Conservation (phyloP, 2,797 vertebrate species). For the Cuculus canorus region DNA sequence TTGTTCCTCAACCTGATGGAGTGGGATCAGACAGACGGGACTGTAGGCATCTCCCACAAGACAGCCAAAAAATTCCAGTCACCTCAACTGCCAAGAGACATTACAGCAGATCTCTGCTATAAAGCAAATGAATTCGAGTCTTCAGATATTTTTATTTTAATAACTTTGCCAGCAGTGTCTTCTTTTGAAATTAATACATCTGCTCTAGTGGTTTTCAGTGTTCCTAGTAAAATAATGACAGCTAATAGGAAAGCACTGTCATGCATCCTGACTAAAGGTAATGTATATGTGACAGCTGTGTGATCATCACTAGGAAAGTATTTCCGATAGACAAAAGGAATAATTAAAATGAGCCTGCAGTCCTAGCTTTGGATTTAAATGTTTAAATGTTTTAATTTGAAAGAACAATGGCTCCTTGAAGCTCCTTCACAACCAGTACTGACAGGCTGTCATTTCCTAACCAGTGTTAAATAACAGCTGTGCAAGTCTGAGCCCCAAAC, state of each 20-base stretch:
- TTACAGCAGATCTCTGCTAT: background rate
- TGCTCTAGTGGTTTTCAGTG: conserved; percentile 45
- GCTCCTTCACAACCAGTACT: conserved; percentile 48
- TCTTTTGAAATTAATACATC: conserved; percentile 64
- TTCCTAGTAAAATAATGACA: conserved; percentile 58
- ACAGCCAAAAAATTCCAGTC: background rate
- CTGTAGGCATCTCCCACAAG: background rate
- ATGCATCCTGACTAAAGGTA: conserved; percentile 58
- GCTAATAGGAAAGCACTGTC: conserved; percentile 69
- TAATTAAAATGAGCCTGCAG: conserved; percentile 74
- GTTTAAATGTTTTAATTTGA: conserved; percentile 81
- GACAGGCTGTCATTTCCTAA: conserved; percentile 75
- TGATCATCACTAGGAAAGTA: conserved; percentile 61
- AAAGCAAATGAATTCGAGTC: conserved; percentile 11
- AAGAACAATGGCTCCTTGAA: conserved; percentile 78
- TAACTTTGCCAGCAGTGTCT: conserved; percentile 40
- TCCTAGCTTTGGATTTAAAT: conserved; percentile 75
- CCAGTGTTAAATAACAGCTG: conserved; percentile 29
- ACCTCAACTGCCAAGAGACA: background rate
- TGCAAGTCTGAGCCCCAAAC: conserved; percentile 62
- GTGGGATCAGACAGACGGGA: background rate
- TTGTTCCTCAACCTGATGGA: background rate
- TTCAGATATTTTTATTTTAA: conserved; percentile 39
- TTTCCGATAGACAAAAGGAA: conserved; percentile 75
- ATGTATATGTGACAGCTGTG: conserved; percentile 67